Percentiles rank a stretch among this genome's conserved stretches.
phyloP scores from a whole-genome alignment of 2,113 vertebrate genomes.

The Heterochromis multidens region DNA sequence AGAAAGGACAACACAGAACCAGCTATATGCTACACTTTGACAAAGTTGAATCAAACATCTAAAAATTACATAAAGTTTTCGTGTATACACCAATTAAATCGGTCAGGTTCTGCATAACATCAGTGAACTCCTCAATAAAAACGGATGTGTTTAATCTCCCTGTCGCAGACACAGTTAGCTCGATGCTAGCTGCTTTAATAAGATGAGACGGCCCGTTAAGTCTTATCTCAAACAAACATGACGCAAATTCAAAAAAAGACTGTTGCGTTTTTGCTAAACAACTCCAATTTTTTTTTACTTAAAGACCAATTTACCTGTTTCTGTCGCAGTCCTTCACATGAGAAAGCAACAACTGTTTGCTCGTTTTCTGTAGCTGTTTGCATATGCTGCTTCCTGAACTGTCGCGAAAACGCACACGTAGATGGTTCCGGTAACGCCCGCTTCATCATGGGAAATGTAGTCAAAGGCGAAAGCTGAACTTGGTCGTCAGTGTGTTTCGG shows the following conservation, averaged over 20 bases:
- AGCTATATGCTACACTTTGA: background rate
- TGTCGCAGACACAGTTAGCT: slow-evolving; percentile 43
- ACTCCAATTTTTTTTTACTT: rapidly evolving
- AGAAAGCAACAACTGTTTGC: slow-evolving; percentile 11
- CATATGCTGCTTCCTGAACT: slow-evolving; percentile 52
- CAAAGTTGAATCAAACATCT: background rate
- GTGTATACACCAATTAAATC: background rate
- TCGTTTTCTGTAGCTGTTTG: slow-evolving; percentile 6
- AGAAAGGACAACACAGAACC: background rate
- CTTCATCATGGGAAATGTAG: slow-evolving; percentile 55
- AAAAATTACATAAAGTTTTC: background rate
- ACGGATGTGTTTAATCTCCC: background rate
- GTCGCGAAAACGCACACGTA: slow-evolving; percentile 69
- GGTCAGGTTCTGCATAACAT: rapidly evolving
- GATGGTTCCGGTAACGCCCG: slow-evolving; percentile 28
- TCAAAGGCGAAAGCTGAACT: background rate
- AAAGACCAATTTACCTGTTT: slow-evolving; percentile 19
- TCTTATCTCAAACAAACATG: rapidly evolving
- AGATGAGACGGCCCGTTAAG: background rate
- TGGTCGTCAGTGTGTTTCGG: background rate
- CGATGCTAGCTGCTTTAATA: slow-evolving; percentile 11
- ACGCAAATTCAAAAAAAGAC: rapidly evolving
- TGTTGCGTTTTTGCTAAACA: background rate
- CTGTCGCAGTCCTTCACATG: background rate
- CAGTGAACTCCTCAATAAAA: background rate